A percentile compares a stretch with the other conserved stretches of the same genome.
Conservation (phyloP, 23 tunicate species). For the Styela clava region DNA sequence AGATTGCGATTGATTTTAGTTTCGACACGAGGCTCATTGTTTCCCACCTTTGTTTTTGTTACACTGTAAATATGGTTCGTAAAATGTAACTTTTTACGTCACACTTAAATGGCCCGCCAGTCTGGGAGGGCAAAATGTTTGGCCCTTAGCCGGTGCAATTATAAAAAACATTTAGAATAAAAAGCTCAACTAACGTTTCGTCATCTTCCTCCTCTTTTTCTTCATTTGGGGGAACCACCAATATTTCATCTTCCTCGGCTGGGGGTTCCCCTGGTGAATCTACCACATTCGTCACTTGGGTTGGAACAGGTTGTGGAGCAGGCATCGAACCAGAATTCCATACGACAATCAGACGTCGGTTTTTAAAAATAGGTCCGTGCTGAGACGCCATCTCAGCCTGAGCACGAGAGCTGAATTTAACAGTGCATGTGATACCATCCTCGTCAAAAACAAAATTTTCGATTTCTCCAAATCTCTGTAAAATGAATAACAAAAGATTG, state of each 20-base stretch:
- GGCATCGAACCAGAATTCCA: slow-evolving; percentile 23
- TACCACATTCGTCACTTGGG: not conserved
- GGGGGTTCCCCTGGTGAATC: not conserved
- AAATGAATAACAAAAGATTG: not conserved
- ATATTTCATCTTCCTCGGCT: not conserved
- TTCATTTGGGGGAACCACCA: slow-evolving; percentile 5
- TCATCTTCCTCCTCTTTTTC: slow-evolving; percentile 52
- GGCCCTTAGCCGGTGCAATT: too few species aligned
- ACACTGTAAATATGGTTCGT: too few species aligned
- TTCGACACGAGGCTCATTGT: too few species aligned
- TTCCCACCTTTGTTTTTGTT: too few species aligned
- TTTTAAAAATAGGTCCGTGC: slow-evolving; percentile 56
- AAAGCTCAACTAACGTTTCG: slow-evolving; percentile 37
- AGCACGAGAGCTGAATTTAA: slow-evolving; percentile 72
- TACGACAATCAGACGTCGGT: slow-evolving; percentile 44
- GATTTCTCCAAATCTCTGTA: slow-evolving; percentile 85
- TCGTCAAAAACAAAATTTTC: slow-evolving; percentile 64
- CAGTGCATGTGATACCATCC: slow-evolving; percentile 62
- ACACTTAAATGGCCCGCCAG: too few species aligned
- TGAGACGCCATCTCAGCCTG: slow-evolving; percentile 80
- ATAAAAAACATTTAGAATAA: too few species aligned
- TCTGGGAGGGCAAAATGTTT: too few species aligned
- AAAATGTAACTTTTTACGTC: too few species aligned
- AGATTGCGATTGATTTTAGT: too few species aligned
- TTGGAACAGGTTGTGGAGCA: not conserved